Conservation (phyloP, 2,113 vertebrate species). For the Cyrtonyx montezumae region DNA sequence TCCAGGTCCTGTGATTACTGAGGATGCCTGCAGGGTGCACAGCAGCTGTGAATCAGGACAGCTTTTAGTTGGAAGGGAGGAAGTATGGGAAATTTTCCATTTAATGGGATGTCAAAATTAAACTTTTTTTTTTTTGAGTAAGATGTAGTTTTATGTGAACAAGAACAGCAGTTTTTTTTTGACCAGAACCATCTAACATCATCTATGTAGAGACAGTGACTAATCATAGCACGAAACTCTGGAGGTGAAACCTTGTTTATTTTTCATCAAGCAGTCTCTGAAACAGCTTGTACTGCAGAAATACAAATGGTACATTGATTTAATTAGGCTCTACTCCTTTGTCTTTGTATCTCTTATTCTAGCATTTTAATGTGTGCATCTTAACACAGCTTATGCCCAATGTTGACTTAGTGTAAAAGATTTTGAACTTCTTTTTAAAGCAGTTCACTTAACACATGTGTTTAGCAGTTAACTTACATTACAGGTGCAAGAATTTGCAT, state of each 20-base stretch:
- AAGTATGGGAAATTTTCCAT: not conserved
- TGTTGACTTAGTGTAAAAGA: not conserved
- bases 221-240: not conserved
- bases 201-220: not conserved
- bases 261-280: not conserved
- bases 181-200: not conserved
- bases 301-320: not conserved
- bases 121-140: not conserved
- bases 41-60: not conserved
- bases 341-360: not conserved
- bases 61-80: not conserved
- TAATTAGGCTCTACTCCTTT: not conserved
- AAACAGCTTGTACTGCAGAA: not conserved
- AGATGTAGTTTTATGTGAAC: not conserved
- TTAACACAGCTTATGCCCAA: not conserved
- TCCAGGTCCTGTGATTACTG: not conserved
- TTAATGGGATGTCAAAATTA: not conserved
- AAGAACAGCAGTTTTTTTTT: not conserved
- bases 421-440: not conserved
- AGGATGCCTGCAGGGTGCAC: not conserved
- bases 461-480: not conserved
- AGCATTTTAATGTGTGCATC: not conserved
- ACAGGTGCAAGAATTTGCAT: not conserved
- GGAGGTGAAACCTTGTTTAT: not conserved
- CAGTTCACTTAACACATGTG: not conserved